A percentile compares a stretch with the other conserved stretches of the same genome.
Evolutionary conservation across 2,113 vertebrate genomes (phyloP).

Genomic region (Scartelaos histophorus): DNA sequence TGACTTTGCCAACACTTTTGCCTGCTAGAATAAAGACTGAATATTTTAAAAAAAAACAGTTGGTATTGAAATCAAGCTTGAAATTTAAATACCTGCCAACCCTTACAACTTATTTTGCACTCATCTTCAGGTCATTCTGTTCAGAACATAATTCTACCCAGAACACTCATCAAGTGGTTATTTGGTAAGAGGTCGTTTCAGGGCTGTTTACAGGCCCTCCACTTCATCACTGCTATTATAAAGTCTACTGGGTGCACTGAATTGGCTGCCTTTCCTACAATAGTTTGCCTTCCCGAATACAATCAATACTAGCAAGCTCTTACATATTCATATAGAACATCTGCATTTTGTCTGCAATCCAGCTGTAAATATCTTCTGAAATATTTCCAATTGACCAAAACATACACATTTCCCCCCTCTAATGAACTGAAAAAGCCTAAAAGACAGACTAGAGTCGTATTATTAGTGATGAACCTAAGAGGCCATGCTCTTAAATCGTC

Average conservation of each 20-base stretch:
- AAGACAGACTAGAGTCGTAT: slow-evolving; percentile 5
- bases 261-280: background rate
- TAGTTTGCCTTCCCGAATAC: slow-evolving; percentile 9
- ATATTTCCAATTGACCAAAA: slow-evolving; percentile 28
- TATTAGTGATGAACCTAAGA: slow-evolving; percentile 7
- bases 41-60: no score
- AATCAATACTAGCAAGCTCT: slow-evolving; percentile 9
- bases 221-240: slow-evolving; percentile 7
- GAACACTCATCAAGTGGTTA: background rate
- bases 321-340: slow-evolving; percentile 21
- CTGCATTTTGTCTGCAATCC: slow-evolving; percentile 18
- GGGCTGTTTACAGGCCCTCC: background rate
- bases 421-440: slow-evolving; percentile 9
- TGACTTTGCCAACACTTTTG: no score
- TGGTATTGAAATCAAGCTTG: no score
- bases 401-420: slow-evolving; percentile 9
- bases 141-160: background rate
- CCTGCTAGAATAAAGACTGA: no score
- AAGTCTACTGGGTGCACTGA: background rate
- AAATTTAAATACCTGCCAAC: no score
- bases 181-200: background rate
- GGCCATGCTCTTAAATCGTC: slow-evolving; percentile 31
- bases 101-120: background rate
- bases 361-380: slow-evolving; percentile 36
- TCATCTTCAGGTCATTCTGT: background rate